phyloP scores from a whole-genome alignment of 2,113 vertebrate genomes.

The Megalops atlanticus region DNA sequence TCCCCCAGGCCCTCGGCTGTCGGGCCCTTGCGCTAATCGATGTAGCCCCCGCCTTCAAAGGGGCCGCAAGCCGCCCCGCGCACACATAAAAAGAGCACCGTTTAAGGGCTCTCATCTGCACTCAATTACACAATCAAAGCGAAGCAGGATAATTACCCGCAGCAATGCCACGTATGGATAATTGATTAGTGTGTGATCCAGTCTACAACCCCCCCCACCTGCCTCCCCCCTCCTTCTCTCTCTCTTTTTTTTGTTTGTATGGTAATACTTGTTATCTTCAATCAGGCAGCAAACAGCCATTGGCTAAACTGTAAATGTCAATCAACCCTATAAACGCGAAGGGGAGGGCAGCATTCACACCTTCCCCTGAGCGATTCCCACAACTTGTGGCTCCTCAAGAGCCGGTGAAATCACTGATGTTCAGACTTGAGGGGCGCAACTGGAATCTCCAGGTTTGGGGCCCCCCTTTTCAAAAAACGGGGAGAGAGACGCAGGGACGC shows the following conservation, averaged over 20 bases:
- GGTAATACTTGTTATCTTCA: too few species aligned
- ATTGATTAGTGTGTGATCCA: background rate
- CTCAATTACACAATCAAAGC: slow-evolving; percentile 34
- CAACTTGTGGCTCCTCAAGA: too few species aligned
- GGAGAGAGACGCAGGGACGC: background rate
- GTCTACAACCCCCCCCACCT: background rate
- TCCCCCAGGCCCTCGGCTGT: slow-evolving; percentile 20
- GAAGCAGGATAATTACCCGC: slow-evolving; percentile 40
- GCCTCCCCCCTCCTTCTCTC: too few species aligned
- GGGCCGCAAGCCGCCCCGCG: background rate
- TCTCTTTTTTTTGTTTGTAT: too few species aligned
- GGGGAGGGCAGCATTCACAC: background rate
- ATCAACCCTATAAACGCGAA: background rate
- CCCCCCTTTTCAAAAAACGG: background rate
- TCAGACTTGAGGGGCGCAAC: background rate
- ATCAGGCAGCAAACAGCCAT: too few species aligned
- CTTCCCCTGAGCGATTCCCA: too few species aligned
- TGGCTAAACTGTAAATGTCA: background rate
- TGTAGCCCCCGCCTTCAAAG: slow-evolving; percentile 45
- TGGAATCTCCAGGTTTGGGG: background rate
- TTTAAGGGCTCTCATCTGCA: slow-evolving; percentile 17
- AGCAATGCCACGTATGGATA: background rate
- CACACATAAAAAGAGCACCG: background rate
- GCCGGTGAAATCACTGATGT: too few species aligned
- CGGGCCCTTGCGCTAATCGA: slow-evolving; percentile 23